Evolutionary conservation across 1,140 invertebrate genomes (phyloP).

Genomic region (Acyrthosiphon pisum): DNA sequence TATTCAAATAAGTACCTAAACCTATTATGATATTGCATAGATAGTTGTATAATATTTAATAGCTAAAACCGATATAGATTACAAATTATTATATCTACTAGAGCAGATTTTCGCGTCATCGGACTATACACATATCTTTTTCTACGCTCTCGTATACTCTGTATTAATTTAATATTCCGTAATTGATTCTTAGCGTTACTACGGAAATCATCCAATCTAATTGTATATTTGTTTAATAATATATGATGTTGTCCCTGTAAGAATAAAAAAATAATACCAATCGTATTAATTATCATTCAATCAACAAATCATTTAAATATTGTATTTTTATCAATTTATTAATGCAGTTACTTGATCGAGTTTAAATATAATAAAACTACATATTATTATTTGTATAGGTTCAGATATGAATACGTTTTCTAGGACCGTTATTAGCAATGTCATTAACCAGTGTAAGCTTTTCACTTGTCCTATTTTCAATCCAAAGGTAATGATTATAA

Average conservation of each 20-base stretch:
- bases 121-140: not conserved
- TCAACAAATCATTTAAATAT: not conserved
- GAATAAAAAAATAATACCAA: not conserved
- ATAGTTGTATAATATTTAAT: not conserved
- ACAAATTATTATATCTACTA: not conserved
- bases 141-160: not conserved
- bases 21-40: not conserved
- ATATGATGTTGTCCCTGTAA: not conserved
- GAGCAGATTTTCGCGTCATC: not conserved
- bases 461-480: conserved; percentile 21
- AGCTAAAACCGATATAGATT: not conserved
- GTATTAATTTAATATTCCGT: not conserved
- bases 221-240: not conserved
- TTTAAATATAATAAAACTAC: not conserved
- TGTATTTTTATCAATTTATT: not conserved
- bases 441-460: conserved; percentile 31
- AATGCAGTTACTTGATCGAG: not conserved
- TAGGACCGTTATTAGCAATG: not conserved
- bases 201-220: not conserved
- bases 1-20: too few species aligned
- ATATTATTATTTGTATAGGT: conserved; percentile 7
- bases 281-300: not conserved
- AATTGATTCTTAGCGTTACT: not conserved
- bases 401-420: not conserved
- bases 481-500: not conserved